Conservation (phyloP, 2,113 vertebrate species). For the Sylvia atricapilla region DNA sequence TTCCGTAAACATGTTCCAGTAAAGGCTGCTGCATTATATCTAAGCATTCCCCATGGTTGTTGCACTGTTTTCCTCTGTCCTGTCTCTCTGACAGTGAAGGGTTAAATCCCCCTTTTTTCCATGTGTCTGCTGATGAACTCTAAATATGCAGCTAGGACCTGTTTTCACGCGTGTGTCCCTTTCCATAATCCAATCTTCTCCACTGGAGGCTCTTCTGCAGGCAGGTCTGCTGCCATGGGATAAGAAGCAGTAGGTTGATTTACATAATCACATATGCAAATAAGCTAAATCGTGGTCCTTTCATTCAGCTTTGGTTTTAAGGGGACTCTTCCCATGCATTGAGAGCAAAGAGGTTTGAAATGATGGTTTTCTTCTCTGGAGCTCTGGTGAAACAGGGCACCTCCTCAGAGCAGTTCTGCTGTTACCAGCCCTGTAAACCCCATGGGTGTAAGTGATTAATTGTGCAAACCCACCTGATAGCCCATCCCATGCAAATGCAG, state of each 20-base stretch:
- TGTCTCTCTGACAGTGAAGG: not conserved
- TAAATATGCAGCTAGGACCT: conserved; percentile 31
- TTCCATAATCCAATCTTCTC: conserved; percentile 54
- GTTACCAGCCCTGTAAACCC: not conserved
- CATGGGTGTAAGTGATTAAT: not conserved
- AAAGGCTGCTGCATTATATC: not conserved
- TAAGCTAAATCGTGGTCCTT: not conserved
- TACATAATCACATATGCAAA: conserved; percentile 60
- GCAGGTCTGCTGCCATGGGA: conserved; percentile 46
- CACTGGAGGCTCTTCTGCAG: conserved; percentile 50
- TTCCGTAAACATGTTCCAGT: not conserved
- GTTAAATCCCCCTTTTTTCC: not conserved
- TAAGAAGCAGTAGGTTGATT: conserved; percentile 46
- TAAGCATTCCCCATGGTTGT: not conserved
- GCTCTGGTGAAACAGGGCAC: not conserved
- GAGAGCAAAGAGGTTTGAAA: not conserved
- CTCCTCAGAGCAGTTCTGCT: not conserved
- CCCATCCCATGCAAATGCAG: conserved; percentile 10
- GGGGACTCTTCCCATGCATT: not conserved
- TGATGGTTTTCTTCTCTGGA: not conserved
- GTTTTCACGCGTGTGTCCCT: not conserved
- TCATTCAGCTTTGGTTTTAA: conserved; percentile 41
- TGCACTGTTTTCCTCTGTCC: not conserved
- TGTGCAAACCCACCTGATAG: conserved; percentile 2
- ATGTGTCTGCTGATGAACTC: not conserved